phyloP scores from a whole-genome alignment of 2,113 vertebrate genomes.

The Herpetotheres cachinnans region DNA sequence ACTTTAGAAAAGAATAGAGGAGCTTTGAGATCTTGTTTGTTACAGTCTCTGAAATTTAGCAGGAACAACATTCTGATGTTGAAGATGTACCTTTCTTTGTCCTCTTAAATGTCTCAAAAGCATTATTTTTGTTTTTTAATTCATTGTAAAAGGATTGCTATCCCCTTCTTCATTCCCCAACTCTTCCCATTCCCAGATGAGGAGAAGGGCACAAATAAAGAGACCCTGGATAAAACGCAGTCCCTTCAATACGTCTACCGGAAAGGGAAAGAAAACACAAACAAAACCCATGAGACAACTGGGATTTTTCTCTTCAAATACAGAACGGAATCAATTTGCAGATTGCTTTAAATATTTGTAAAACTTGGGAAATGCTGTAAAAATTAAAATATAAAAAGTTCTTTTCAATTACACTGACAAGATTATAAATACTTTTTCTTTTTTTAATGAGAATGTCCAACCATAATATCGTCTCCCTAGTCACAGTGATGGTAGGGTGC shows the following conservation, averaged over 20 bases:
- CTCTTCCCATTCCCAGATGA: background rate
- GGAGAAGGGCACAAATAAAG: background rate
- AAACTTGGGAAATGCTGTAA: background rate
- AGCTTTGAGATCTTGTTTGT: background rate
- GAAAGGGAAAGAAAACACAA: background rate
- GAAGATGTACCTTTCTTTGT: background rate
- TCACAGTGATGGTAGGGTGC: background rate
- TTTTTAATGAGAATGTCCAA: background rate
- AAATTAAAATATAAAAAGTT: background rate
- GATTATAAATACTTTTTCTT: background rate
- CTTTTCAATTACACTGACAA: background rate
- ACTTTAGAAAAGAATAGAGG: background rate
- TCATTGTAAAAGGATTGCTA: background rate
- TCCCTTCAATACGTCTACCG: background rate
- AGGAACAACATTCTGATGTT: background rate
- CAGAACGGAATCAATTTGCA: background rate
- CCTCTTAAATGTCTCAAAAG: background rate
- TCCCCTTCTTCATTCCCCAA: background rate
- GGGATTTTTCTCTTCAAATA: background rate
- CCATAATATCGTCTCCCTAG: background rate
- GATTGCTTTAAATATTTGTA: background rate
- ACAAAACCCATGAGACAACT: background rate
- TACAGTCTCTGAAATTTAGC: background rate
- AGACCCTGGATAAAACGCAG: background rate
- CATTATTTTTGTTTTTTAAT: background rate